Base-by-base conservation (phyloP, 2,113 vertebrate genomes). In the Carettochelys insculpta region DNA sequence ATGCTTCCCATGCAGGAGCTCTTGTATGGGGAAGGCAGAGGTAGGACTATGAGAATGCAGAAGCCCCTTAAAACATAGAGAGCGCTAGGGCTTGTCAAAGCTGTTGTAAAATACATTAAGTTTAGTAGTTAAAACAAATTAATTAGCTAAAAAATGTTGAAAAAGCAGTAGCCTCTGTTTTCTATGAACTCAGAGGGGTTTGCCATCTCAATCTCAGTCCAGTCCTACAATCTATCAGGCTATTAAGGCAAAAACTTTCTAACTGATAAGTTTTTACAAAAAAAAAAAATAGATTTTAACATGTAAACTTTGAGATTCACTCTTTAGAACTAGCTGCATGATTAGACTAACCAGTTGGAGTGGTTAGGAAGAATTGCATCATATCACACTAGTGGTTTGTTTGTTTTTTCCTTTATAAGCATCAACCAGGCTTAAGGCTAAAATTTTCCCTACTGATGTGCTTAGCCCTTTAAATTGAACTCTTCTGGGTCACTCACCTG, bases 251-350 rank as follows among this genome's bases (percentile, higher is more conserved):
- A 27, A 38, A 53, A 91, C 81, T 92, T 83, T 88, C 71, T 78
- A 19, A 25, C n/a, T 89, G 45, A 82, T 84, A 25, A 47, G 73
- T 90, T 80, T 81, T 68, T 38, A n/a, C n/a, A n/a, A n/a, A n/a
- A n/a, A n/a, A n/a, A 17, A 65, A 34, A 84, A 76, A 83, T 61
- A 2, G 17, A 25, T 79, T 50, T 92, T 91, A 80, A n/a, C 83
- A 79, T 76, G 56, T 17, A 1, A 1, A 78, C 73, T 65, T 48
- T 13, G n/a, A 56, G 77, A 85, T 83, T 94, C 31, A 83, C 78
- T 82, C n/a, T 93, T 92, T 82, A 79, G 71, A 90, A 83, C 14
- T 71, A 76, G 29, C 41, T 91, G 68, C 82, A 95, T 12, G 68
- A 92, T 91, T 17, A 79, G 50, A 81, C 25, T 52, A 24, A 76